These are phyloP conservation scores for Macrophya alboannulata DNA, from an alignment of 2,888 invertebrate genomes.

Conservation along the genomic window DNA sequence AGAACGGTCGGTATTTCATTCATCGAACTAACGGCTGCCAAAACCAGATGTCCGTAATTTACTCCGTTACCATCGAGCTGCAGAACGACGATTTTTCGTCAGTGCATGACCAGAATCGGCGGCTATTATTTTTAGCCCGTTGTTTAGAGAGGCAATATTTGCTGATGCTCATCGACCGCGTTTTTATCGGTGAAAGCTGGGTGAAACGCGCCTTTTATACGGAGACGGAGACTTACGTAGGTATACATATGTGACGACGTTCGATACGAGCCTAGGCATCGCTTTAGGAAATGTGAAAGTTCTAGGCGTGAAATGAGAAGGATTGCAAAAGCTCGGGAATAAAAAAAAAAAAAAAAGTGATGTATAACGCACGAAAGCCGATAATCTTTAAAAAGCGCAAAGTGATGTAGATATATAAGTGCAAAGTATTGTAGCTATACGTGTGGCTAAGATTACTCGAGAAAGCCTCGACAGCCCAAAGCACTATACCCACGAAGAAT, in stretches of 20 bases:
- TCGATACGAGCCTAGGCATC: background rate
- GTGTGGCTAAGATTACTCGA: constrained; percentile 33
- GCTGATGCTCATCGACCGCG: background rate
- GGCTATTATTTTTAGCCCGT: constrained; percentile 21
- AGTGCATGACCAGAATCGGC: background rate
- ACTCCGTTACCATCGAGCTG: background rate
- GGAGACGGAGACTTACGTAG: background rate
- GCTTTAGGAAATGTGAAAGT: background rate
- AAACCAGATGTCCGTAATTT: constrained; percentile 5
- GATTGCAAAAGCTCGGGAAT: background rate
- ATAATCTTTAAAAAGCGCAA: constrained; percentile 42
- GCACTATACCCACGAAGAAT: constrained; percentile 39
- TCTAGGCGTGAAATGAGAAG: background rate
- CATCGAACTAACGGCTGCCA: constrained; percentile 26
- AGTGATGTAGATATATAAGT: constrained; percentile 44
- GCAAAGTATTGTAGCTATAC: constrained; percentile 42
- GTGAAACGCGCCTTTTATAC: background rate
- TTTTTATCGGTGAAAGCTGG: background rate
- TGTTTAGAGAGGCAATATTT: constrained; percentile 21
- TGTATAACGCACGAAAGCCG: constrained; percentile 25
- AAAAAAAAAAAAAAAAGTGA: background rate
- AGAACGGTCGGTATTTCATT: constrained; percentile 1
- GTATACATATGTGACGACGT: background rate
- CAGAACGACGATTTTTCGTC: constrained; percentile 7
- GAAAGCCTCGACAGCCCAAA: constrained; percentile 13